These are phyloP conservation scores for Zeuzera pyrina DNA, from an alignment of 2,888 invertebrate genomes.

Conservation along the genomic window DNA sequence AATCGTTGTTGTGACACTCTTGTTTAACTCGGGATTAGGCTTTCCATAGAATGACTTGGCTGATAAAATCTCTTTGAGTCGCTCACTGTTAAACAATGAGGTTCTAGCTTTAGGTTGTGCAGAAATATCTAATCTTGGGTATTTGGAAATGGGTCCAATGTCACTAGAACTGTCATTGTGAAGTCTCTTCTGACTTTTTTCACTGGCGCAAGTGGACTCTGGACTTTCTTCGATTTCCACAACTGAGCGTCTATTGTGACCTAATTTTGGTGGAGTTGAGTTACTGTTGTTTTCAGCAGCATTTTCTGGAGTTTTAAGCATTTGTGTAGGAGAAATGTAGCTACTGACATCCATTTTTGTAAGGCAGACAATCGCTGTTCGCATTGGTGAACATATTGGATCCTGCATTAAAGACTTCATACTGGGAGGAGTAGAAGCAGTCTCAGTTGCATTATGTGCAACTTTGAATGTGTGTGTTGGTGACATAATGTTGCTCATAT, in stretches of 20 bases:
- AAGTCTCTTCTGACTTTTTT: slow-evolving; percentile 51
- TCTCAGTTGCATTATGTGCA: slow-evolving; percentile 56
- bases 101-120: slow-evolving; percentile 58
- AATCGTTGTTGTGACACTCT: slow-evolving; percentile 37
- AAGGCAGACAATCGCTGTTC: slow-evolving; percentile 38
- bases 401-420: too few relatives aligned
- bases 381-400: slow-evolving; percentile 43
- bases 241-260: slow-evolving; percentile 41
- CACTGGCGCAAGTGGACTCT: slow-evolving; percentile 45
- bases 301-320: slow-evolving; percentile 59
- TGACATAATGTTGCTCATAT: slow-evolving; percentile 36
- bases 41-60: slow-evolving; percentile 73
- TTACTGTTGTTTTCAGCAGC: slow-evolving; percentile 28
- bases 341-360: slow-evolving; percentile 51
- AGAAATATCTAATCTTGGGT: slow-evolving; percentile 43
- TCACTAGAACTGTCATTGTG: slow-evolving; percentile 47
- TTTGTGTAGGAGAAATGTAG: slow-evolving; percentile 45
- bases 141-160: slow-evolving; percentile 40
- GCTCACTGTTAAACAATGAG: slow-evolving; percentile 56
- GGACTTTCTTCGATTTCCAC: slow-evolving; percentile 57
- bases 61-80: slow-evolving; percentile 62
- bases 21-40: slow-evolving; percentile 49
- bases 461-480: slow-evolving; percentile 58
- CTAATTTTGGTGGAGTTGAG: slow-evolving; percentile 54
- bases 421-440: too few relatives aligned